These are phyloP conservation scores for Cheilosia grossa DNA, from an alignment of 2,888 invertebrate species.

Conservation along the genomic window DNA sequence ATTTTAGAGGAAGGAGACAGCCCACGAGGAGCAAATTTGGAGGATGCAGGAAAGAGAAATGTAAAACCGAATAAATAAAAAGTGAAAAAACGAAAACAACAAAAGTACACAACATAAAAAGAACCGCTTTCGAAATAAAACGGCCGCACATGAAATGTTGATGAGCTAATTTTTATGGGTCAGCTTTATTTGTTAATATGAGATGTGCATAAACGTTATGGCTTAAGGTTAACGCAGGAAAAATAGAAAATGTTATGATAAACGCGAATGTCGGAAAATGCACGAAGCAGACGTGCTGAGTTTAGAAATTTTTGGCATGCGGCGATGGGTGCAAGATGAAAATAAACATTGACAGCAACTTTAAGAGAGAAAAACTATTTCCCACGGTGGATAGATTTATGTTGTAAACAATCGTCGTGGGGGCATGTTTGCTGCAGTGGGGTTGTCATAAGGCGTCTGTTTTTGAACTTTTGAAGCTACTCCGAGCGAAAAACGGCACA, in stretches of 20 bases:
- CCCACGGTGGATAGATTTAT: not conserved
- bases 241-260: conserved; percentile 36
- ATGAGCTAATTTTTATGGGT: conserved; percentile 39
- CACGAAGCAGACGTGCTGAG: conserved; percentile 25
- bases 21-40: conserved; percentile 35
- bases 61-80: conserved; percentile 50
- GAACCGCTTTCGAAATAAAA: conserved; percentile 23
- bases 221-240: conserved; percentile 29
- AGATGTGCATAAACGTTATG: conserved; percentile 1
- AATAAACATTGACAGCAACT: conserved; percentile 19
- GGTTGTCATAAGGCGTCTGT: not conserved
- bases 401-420: not conserved
- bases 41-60: conserved; percentile 39
- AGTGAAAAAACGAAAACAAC: not conserved
- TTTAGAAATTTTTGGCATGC: conserved; percentile 26
- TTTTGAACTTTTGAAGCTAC: too few species aligned
- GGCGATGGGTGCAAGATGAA: not conserved
- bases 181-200: conserved; percentile 1
- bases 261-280: not conserved
- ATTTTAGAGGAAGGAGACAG: not conserved
- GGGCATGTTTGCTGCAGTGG: not conserved
- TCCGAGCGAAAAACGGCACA: too few species aligned
- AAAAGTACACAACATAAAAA: conserved; percentile 31
- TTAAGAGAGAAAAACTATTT: not conserved
- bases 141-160: conserved; percentile 13